Evolutionary conservation across 2,797 vertebrate genomes (phyloP), one percentile per base, ranked within the genome.

Genomic region (Sebastes oblongus): DNA sequence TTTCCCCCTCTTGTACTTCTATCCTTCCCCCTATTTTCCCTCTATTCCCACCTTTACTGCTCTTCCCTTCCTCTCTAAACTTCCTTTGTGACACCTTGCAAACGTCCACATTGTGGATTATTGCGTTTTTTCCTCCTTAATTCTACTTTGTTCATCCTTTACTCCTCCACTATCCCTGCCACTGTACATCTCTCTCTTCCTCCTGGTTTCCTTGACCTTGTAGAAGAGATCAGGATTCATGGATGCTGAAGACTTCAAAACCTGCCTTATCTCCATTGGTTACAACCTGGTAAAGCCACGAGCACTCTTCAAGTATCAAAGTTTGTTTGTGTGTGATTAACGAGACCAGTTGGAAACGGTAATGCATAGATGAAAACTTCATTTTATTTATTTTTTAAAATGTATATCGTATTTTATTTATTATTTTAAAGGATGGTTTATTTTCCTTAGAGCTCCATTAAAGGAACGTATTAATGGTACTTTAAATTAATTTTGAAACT

Each of bases 221-320:
- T 98, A 99, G 98, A 99, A 99, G 97, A 99, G 97, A 97, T 98
- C 97, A 96, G 98, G 98, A 94, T 95, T 98, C 96, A 98, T 99
- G 98, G 98, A 99, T 92, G 95, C 96, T 88, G 98, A 99, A 95
- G 98, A 99, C 98, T 99, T 99, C 97, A 97, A 97, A 95, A 97
- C 98, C 97, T 99, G 97, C 97, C 98, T 99, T 95, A 99, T 99
- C 98, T 99, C 98, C 97, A 96, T 99, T 96, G 98, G 98, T 97
- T 99, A 99, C 97, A 98, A 98, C 95, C 97, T 98, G 97, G 97
- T 98, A 98, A 98, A 92, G 96, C 96, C 95, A 88, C 59, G 89
- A 87, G 73, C 85, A 72, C 85, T 59, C 76, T 83, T 72, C 81
- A 74, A 85, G 83, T 80, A 87, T 84, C 72, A 85, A 56, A 29